phyloP scores from a whole-genome alignment of 2,113 vertebrate genomes.

The Prionailurus viverrinus region DNA sequence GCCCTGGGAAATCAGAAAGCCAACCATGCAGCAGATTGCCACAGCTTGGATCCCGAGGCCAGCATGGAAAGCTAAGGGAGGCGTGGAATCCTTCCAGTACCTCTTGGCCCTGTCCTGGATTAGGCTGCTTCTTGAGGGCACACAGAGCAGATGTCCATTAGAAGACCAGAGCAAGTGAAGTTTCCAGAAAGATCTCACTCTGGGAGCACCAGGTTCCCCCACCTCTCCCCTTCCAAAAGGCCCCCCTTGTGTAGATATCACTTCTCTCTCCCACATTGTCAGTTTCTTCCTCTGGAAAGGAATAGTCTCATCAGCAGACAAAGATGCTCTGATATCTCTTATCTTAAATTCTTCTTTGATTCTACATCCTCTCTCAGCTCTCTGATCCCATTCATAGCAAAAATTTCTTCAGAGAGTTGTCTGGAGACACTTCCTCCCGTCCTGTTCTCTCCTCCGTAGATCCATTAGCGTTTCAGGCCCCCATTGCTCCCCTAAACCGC shows the following conservation, averaged over 20 bases:
- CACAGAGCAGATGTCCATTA: background rate
- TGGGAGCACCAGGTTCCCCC: background rate
- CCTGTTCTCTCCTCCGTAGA: background rate
- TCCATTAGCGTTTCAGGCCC: background rate
- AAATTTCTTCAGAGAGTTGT: background rate
- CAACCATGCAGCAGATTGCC: background rate
- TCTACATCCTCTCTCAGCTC: background rate
- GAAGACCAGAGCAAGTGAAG: background rate
- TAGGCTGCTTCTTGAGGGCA: background rate
- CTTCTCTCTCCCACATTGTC: background rate
- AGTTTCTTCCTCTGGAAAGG: background rate
- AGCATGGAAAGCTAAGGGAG: background rate
- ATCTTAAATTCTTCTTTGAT: background rate
- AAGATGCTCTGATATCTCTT: background rate
- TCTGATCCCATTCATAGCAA: background rate
- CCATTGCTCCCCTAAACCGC: background rate
- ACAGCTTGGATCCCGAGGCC: background rate
- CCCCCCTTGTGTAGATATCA: background rate
- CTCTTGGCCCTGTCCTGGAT: background rate
- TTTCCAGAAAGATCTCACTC: background rate
- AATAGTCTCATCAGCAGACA: background rate
- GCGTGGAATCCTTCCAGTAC: background rate
- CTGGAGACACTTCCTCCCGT: background rate
- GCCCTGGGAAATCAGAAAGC: background rate
- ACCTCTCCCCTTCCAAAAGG: background rate